Base-by-base conservation (phyloP, 2,888 invertebrate species). In the Poecilus cupreus region DNA sequence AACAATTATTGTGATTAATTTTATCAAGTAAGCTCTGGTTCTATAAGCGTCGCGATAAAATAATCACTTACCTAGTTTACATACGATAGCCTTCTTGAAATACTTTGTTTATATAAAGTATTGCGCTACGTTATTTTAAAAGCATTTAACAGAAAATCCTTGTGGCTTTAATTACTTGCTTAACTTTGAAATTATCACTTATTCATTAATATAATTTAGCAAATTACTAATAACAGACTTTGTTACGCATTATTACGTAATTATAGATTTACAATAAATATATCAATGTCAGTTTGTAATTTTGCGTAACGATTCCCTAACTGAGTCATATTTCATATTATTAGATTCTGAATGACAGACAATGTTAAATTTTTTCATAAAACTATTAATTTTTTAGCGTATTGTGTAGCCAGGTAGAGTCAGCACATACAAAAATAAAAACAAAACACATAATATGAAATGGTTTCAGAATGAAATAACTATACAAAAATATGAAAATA, bases 31-130 rank as follows among this genome's bases (percentile, higher is more conserved):
- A 22, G 60, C 24, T 26, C 13, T n/a, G 57, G 4, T 5, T 57
- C 57, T 57, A n/a, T 39, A 57, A 57, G 3, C 22, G 10, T 60
- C 26, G 26, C 24, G 60, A 60, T 60, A 60, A 13, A 60, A 26
- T 60, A 60, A 60, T 60, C 60, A 60, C 11, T 60, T 11, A 26
- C 60, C 60, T 60, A 60, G 60, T 60, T 60, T 60, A 60, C 60
- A 60, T 60, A 60, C 60, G 60, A 60, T 60, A 60, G 60, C 60
- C 60, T 60, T 60, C 60, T 60, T 60, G 24, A 5, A 24, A 24
- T 60, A 60, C 60, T 57, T 22, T 60, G 60, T 60, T 26, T 26
- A 60, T 13, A 60, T 60, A 60, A 60, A 60, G 32, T 26, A 60
- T 24, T 26, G 24, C 60, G 60, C 26, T 60, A 54, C 20, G 18